Evolutionary conservation across 2,797 vertebrate species (phyloP), one percentile per base, ranked within the genome.

Genomic region (Craterocephalus amniculus): DNA sequence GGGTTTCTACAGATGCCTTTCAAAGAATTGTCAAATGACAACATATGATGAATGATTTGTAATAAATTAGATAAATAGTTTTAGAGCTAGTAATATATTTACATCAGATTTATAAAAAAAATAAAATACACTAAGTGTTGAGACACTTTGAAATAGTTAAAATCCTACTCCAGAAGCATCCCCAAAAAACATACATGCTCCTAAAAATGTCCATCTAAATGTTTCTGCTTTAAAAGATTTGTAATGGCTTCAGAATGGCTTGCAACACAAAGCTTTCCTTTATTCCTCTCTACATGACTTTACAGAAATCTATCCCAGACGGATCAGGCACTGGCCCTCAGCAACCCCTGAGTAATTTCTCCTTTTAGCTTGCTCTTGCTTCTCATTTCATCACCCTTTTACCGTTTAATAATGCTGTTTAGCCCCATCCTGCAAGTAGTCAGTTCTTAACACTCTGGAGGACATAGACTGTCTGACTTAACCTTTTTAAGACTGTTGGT

Each of bases 141-240:
- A 24, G 29, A 29, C 27, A 32, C n/a, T 34, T 54, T 55, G 1
- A 26, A 62, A 74, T 74, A 74, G 79, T 83, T 64, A 79, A 32
- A 79, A 66, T 66, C 68, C 51, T 10, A 63, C 6, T 26, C 5
- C 48, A 26, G 22, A 24, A 26, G 22, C 13, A 6, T 51, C 11
- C 22, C n/a, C n/a, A 10, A 4, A 51, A 51, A 51, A n/a, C 20
- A 0, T 9, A 45, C 12, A 3, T 12, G 48, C 13, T 24, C 22
- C 48, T 12, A 11, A 51, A 51, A 20, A 20, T 51, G 48, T 51
- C 13, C 48, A 51, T 51, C 22, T 12, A 26, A 51, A 51, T 10
- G 22, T 13, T 51, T 13, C 9, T 22, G 22, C n/a, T 12, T 4
- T 12, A 12, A 51, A 26, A 51, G 24, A 51, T 12, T 24, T 49